phyloP scores from a whole-genome alignment of 2,797 vertebrate genomes.

The Petrocephalus sullivani region DNA sequence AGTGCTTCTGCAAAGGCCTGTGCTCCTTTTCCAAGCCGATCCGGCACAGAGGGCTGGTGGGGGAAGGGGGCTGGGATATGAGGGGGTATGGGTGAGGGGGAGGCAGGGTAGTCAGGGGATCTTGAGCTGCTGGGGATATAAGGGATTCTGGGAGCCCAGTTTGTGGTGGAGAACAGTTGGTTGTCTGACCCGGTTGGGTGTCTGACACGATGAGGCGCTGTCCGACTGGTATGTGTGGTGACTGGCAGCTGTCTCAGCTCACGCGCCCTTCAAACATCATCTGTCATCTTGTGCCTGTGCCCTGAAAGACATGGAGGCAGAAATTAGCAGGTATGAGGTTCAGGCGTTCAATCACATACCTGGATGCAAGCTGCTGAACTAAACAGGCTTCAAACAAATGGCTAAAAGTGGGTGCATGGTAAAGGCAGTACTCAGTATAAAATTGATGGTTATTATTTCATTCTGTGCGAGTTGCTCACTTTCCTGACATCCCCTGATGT shows the following conservation, averaged over 20 bases:
- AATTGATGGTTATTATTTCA: background rate
- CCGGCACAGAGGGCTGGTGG: slow-evolving; percentile 34
- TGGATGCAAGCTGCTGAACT: background rate
- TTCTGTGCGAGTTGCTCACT: background rate
- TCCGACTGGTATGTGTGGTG: slow-evolving; percentile 56
- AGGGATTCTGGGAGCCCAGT: slow-evolving; percentile 36
- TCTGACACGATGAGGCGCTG: slow-evolving; percentile 57
- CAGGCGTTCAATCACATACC: background rate
- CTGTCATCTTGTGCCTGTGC: slow-evolving; percentile 24
- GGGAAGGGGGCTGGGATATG: slow-evolving; percentile 15
- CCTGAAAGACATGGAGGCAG: slow-evolving; percentile 67
- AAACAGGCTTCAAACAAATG: background rate
- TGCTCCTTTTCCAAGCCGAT: slow-evolving; percentile 11
- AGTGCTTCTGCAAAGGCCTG: slow-evolving; percentile 25
- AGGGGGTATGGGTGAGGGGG: slow-evolving; percentile 34
- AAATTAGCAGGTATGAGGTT: background rate
- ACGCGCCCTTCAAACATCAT: slow-evolving; percentile 77
- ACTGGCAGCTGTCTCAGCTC: slow-evolving; percentile 64
- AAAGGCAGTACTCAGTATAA: background rate
- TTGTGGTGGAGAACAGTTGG: background rate
- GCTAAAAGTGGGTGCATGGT: background rate
- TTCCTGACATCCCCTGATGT: background rate
- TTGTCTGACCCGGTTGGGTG: background rate
- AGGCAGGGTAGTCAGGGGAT: slow-evolving; percentile 36
- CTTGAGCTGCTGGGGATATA: slow-evolving; percentile 46